These are phyloP conservation scores for Diadophis punctatus DNA, from an alignment of 2,113 vertebrate genomes.

Conservation along the genomic window DNA sequence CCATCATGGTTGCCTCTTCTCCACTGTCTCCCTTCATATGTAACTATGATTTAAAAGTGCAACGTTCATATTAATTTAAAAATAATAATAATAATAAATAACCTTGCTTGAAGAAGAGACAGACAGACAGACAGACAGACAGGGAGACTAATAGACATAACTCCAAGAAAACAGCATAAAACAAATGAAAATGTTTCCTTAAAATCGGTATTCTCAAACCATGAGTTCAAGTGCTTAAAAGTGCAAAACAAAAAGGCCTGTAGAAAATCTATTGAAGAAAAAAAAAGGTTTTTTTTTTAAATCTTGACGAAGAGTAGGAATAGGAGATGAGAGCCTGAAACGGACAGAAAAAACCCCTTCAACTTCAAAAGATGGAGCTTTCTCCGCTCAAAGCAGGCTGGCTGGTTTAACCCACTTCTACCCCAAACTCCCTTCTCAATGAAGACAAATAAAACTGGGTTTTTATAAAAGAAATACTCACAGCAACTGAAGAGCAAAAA, in stretches of 20 bases:
- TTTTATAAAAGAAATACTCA: conserved; percentile 74
- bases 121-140: neutral
- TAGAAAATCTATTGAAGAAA: neutral
- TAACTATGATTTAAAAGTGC: neutral
- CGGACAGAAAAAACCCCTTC: neutral
- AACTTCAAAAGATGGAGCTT: neutral
- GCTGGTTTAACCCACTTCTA: neutral
- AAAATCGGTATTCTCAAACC: neutral
- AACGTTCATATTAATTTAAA: neutral
- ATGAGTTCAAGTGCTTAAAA: neutral
- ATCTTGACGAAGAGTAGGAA: neutral
- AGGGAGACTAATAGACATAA: neutral
- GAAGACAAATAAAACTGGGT: conserved; percentile 29
- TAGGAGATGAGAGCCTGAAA: neutral
- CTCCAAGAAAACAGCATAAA: neutral
- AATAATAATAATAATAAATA: neutral
- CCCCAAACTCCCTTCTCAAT: neutral
- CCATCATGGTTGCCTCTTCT: neutral
- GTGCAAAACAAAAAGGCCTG: neutral
- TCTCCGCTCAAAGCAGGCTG: neutral
- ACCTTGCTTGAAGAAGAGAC: neutral
- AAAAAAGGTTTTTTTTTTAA: neutral
- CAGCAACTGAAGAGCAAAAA: conserved; percentile 94
- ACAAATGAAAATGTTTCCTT: neutral
- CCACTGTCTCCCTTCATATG: neutral